phyloP scores from a whole-genome alignment of 2,888 invertebrate species.

The Euphydryas editha region DNA sequence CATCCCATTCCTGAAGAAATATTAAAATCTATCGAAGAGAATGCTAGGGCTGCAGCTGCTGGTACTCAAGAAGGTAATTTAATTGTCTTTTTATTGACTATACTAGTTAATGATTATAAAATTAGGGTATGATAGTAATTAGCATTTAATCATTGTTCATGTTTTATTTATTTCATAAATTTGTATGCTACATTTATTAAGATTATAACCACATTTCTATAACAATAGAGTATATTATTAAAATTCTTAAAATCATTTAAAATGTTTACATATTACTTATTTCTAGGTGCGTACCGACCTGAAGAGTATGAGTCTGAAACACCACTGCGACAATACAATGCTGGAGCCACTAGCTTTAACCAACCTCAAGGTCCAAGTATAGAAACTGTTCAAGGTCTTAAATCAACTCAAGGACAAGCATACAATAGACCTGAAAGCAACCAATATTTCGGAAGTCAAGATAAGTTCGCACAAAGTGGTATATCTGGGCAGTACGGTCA shows the following conservation, averaged over 20 bases:
- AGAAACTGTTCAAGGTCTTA: conserved; percentile 18
- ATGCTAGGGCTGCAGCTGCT: conserved; percentile 72
- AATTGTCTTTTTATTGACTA: not conserved
- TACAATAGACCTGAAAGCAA: conserved; percentile 23
- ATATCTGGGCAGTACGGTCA: conserved; percentile 1
- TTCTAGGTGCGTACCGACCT: conserved; percentile 74
- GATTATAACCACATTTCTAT: not conserved
- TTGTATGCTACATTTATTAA: not conserved
- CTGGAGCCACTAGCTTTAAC: conserved; percentile 30
- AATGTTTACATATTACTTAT: not conserved
- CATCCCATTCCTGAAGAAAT: conserved; percentile 77
- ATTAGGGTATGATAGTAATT: not conserved
- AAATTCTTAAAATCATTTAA: not conserved
- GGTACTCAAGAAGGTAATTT: conserved; percentile 75
- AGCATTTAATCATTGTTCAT: too few relatives aligned
- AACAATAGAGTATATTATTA: not conserved
- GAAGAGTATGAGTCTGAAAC: conserved; percentile 60
- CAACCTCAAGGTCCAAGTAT: conserved; percentile 39
- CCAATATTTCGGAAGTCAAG: conserved; percentile 23
- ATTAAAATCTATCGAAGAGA: conserved; percentile 71
- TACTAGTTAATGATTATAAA: not conserved
- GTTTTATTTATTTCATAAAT: not conserved
- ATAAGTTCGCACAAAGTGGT: conserved; percentile 7
- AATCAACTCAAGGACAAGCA: not conserved
- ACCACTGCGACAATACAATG: conserved; percentile 38